A percentile compares a stretch with the other conserved stretches of the same genome.
These are phyloP conservation scores for Felis catus DNA, from an alignment of 2,113 vertebrate species.

Conservation along the genomic window DNA sequence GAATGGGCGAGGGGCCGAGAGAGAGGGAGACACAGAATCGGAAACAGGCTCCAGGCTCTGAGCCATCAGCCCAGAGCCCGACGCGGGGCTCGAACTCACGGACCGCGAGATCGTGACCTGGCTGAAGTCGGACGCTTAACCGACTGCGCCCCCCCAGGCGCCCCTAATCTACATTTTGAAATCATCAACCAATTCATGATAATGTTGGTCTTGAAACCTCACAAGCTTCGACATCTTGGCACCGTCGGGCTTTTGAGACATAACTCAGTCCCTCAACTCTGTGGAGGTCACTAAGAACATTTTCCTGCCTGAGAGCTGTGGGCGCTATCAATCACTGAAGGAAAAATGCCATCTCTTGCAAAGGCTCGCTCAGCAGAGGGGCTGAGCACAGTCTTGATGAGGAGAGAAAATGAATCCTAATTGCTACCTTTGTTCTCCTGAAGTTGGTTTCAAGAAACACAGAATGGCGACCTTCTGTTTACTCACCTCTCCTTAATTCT, in stretches of 20 bases:
- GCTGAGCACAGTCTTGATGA: conserved; percentile 42
- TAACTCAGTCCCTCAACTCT: conserved; percentile 74
- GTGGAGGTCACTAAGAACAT: conserved; percentile 73
- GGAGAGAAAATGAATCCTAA: conserved; percentile 62
- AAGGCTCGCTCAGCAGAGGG: conserved; percentile 73
- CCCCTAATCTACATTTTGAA: conserved; percentile 52
- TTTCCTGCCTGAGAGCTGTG: conserved; percentile 68
- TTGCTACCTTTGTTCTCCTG: conserved; percentile 25
- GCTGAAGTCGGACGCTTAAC: too few relatives aligned
- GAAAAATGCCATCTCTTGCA: conserved; percentile 57
- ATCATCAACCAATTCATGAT: conserved; percentile 58
- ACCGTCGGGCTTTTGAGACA: conserved; percentile 67
- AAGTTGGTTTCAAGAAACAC: conserved; percentile 8
- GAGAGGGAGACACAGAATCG: too few relatives aligned
- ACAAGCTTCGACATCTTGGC: conserved; percentile 68
- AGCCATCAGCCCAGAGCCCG: too few relatives aligned
- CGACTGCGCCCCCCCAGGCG: too few relatives aligned
- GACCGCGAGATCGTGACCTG: too few relatives aligned
- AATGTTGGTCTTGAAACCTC: conserved; percentile 60
- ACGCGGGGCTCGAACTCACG: too few relatives aligned
- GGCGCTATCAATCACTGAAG: conserved; percentile 72
- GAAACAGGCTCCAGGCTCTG: too few relatives aligned
- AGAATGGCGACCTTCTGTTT: conserved; percentile 18
- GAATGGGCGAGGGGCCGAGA: too few relatives aligned
- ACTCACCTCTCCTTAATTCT: neutral